phyloP scores from a whole-genome alignment of 37 sponge, comb jelly and placozoan genomes.

The Halisarca cf. caerulea region DNA sequence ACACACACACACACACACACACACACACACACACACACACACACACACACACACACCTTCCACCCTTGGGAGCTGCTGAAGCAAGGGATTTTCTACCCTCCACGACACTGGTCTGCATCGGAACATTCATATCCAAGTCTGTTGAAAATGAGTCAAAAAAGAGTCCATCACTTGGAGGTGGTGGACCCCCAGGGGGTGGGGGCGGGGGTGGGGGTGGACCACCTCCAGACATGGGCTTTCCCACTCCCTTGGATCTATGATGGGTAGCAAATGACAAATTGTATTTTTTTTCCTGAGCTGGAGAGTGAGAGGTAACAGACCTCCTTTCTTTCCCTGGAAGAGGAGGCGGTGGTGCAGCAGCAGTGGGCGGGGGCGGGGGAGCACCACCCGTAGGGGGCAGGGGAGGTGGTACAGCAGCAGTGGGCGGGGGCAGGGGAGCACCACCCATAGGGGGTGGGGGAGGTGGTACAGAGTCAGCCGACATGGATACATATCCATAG shows the following conservation, averaged over 20 bases:
- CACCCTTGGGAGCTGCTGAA: no score
- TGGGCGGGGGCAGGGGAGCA: not conserved
- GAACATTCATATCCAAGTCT: no score
- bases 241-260: not conserved
- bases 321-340: no score
- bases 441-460: not conserved
- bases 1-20: no score
- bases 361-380: not conserved
- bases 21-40: no score
- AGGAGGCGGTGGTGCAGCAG: not conserved
- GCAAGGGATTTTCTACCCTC: no score
- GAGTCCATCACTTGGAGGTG: no score
- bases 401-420: not conserved
- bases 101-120: no score
- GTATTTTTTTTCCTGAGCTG: not conserved
- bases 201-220: not conserved
- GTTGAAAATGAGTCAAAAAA: no score
- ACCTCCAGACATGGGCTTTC: not conserved
- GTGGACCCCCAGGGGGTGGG: not conserved
- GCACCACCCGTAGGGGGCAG: not conserved
- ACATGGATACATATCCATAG: no score
- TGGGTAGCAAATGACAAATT: not conserved
- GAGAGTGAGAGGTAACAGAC: not conserved
- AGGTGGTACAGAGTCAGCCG: slow-evolving; percentile 2
- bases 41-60: no score